Evolutionary conservation across 1,140 invertebrate species (phyloP).

Genomic region (Scaptomyza pallida): DNA sequence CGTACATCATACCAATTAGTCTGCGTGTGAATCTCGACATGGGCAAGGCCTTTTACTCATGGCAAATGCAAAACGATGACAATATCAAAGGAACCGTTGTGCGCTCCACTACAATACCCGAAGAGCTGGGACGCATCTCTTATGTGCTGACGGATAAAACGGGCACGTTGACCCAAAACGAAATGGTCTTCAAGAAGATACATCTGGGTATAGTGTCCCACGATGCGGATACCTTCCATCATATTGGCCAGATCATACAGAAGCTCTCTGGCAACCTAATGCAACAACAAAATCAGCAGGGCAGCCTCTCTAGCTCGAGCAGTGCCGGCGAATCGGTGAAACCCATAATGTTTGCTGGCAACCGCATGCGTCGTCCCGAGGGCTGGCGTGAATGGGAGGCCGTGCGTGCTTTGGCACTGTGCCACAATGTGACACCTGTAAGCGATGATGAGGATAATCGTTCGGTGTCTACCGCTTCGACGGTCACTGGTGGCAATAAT

Average conservation of each 20-base stretch:
- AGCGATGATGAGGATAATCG: conserved; percentile 89
- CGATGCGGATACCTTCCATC: conserved; percentile 91
- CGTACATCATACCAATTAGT: conserved; percentile 99
- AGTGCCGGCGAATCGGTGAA: conserved; percentile 81
- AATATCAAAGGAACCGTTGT: conserved; percentile 98
- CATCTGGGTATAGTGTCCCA: conserved; percentile 96
- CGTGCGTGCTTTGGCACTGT: conserved; percentile 96
- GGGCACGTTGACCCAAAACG: conserved; percentile 99
- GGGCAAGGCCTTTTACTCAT: conserved; percentile 98
- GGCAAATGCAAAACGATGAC: conserved; percentile 97
- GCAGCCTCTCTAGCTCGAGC: conserved; percentile 63
- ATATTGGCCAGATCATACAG: conserved; percentile 80
- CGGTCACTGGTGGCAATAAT: conserved; percentile 75
- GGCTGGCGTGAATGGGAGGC: conserved; percentile 94
- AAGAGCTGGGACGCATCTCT: conserved; percentile 98
- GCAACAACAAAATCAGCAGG: conserved; percentile 60
- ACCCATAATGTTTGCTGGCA: conserved; percentile 72
- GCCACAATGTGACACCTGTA: conserved; percentile 99
- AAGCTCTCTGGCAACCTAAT: conserved; percentile 80
- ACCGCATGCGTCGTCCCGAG: conserved; percentile 87
- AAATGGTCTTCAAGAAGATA: conserved; percentile 98
- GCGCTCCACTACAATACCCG: conserved; percentile 98
- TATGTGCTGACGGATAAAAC: conserved; percentile 99
- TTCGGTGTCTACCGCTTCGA: conserved; percentile 87
- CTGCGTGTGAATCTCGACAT: conserved; percentile 99